These are phyloP conservation scores for Campoplex capitator DNA, from an alignment of 2,888 invertebrate species.

Conservation along the genomic window DNA sequence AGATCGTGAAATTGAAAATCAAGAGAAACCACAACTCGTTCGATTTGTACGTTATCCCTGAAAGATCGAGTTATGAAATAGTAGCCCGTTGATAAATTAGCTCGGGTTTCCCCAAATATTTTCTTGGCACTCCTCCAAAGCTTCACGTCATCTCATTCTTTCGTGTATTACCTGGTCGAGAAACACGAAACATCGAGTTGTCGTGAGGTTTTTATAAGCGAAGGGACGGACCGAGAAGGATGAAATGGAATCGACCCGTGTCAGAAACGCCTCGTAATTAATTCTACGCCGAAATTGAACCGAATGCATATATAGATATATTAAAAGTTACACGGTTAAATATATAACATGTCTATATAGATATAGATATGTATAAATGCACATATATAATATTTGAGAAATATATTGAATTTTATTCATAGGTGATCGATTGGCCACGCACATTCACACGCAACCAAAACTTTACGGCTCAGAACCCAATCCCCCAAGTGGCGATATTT, in stretches of 20 bases:
- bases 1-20: background rate
- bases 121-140: slow-evolving; percentile 36
- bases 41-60: background rate
- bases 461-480: slow-evolving; percentile 18
- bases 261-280: slow-evolving; percentile 65
- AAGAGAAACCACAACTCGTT: background rate
- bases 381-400: slow-evolving; percentile 30
- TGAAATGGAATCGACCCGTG: slow-evolving; percentile 67
- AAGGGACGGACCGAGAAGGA: slow-evolving; percentile 46
- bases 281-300: slow-evolving; percentile 65
- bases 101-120: slow-evolving; percentile 39
- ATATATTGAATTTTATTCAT: slow-evolving; percentile 69
- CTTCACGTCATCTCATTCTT: slow-evolving; percentile 33
- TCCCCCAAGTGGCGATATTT: slow-evolving; percentile 40
- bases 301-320: slow-evolving; percentile 43
- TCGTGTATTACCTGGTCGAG: slow-evolving; percentile 2
- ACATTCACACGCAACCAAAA: slow-evolving; percentile 58
- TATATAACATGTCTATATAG: slow-evolving; percentile 13
- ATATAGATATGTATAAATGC: slow-evolving; percentile 3
- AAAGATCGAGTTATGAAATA: background rate
- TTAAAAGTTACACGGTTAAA: slow-evolving; percentile 16
- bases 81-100: slow-evolving; percentile 45
- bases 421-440: slow-evolving; percentile 60
- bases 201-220: slow-evolving; percentile 28
- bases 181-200: slow-evolving; percentile 31